phyloP scores from a whole-genome alignment of 2,113 vertebrate species.

The Mustela lutreola region DNA sequence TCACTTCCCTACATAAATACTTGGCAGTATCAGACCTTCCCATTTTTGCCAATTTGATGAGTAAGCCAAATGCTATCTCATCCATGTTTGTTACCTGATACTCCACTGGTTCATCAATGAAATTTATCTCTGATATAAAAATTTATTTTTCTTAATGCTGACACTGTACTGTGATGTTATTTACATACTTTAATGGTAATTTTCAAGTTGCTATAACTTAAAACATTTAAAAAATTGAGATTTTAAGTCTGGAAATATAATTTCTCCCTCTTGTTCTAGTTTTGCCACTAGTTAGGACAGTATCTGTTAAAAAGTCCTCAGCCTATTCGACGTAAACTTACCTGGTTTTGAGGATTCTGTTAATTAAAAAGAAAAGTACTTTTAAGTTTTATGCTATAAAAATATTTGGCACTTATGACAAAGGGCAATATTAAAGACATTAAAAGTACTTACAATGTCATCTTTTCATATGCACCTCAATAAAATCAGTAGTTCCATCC shows the following conservation, averaged over 20 bases:
- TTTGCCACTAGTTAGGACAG: conserved; percentile 49
- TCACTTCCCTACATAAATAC: background rate
- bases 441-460: background rate
- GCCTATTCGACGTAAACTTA: conserved; percentile 54
- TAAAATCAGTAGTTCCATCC: background rate
- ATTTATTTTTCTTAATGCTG: background rate
- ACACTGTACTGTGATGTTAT: background rate
- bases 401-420: conserved; percentile 39
- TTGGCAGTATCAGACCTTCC: background rate
- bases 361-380: conserved; percentile 73
- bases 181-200: conserved; percentile 5
- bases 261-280: background rate
- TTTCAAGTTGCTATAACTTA: background rate
- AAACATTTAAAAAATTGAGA: background rate
- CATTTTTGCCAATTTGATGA: background rate
- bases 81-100: background rate
- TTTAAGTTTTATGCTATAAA: conserved; percentile 16
- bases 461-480: background rate
- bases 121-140: background rate
- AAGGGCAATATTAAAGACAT: conserved; percentile 17
- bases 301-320: conserved; percentile 34
- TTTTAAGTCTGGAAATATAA: conserved; percentile 40
- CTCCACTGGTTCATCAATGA: background rate
- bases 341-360: conserved; percentile 22
- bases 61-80: background rate